These are phyloP conservation scores for Pogonocichla stellata DNA, from an alignment of 2,113 vertebrate species.

Conservation along the genomic window DNA sequence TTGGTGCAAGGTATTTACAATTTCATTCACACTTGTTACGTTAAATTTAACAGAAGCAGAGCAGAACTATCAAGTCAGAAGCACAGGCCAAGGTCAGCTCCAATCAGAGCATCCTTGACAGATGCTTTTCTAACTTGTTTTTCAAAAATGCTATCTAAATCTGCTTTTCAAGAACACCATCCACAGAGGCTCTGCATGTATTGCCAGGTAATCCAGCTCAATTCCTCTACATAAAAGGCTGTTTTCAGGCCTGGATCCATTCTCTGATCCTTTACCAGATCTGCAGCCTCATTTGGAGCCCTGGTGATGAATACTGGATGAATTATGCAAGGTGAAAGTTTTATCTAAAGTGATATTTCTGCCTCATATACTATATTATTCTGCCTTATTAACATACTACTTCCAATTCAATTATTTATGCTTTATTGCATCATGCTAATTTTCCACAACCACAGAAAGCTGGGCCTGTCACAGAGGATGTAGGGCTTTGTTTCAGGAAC, in stretches of 20 bases:
- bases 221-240: not conserved
- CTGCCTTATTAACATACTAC: not conserved
- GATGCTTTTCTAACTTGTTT: not conserved
- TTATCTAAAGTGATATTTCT: not conserved
- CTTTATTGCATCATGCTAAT: not conserved
- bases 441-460: not conserved
- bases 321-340: not conserved
- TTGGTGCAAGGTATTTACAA: not conserved
- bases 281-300: not conserved
- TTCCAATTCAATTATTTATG: not conserved
- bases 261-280: not conserved
- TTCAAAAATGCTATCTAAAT: not conserved
- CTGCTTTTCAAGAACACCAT: not conserved
- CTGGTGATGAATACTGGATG: not conserved
- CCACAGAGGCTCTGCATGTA: not conserved
- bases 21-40: not conserved
- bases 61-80: not conserved
- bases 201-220: not conserved
- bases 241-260: not conserved
- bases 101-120: not conserved
- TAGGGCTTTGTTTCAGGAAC: not conserved
- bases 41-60: not conserved
- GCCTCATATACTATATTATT: not conserved
- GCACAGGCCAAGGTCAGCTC: not conserved
- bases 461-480: not conserved